A percentile compares a stretch with the other conserved stretches of the same genome.
Evolutionary conservation across 2,797 vertebrate genomes (phyloP).

Genomic region (Crocodylus rhombifer): DNA sequence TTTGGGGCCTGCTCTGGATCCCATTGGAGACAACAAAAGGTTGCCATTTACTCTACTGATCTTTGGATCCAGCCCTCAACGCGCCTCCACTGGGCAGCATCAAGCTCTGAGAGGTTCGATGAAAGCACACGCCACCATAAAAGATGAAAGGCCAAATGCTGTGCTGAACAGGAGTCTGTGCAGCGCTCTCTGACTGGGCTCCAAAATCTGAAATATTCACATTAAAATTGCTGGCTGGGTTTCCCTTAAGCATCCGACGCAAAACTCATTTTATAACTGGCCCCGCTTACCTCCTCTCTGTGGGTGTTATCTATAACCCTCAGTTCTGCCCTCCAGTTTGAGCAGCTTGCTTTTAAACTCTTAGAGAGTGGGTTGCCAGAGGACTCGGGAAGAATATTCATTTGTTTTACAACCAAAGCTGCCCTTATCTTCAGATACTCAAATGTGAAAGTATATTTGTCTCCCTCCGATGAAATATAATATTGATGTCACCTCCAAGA

Average conservation of each 20-base stretch:
- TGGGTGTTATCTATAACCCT: constrained; percentile 29
- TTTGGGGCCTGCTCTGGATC: too few relatives aligned
- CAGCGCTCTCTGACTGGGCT: background rate
- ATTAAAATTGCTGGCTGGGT: background rate
- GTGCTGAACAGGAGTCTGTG: background rate
- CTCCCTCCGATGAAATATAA: constrained; percentile 85
- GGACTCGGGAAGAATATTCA: constrained; percentile 54
- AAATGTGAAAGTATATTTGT: constrained; percentile 78
- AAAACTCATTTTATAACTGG: constrained; percentile 27
- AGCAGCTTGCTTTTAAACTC: constrained; percentile 45
- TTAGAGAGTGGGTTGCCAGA: constrained; percentile 27
- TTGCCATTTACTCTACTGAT: background rate
- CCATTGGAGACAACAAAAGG: background rate
- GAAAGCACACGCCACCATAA: background rate
- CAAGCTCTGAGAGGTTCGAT: background rate
- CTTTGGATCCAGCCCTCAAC: background rate
- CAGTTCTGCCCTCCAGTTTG: background rate
- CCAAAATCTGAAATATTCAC: background rate
- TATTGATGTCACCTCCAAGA: constrained; percentile 86
- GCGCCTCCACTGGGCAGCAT: background rate
- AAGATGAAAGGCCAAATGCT: background rate
- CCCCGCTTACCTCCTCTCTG: constrained; percentile 2
- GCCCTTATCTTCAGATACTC: constrained; percentile 74
- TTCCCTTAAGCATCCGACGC: background rate
- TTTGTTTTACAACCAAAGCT: constrained; percentile 74